Percentiles rank a stretch among this genome's conserved stretches.
Conservation (phyloP, 53 echinoderm and acorn worm species). For the Zoroaster sp. region DNA sequence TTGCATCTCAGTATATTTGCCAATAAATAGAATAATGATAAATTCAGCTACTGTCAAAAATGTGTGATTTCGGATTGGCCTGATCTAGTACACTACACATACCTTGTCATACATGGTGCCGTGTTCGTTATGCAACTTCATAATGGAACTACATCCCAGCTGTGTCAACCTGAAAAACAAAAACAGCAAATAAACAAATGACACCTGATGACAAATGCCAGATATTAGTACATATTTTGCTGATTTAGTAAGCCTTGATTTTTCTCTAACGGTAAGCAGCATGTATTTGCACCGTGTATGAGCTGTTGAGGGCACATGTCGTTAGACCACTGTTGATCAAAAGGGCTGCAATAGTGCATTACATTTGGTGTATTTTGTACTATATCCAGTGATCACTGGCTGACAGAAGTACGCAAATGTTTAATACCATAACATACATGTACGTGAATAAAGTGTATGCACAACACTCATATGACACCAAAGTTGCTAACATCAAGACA, state of each 20-base stretch:
- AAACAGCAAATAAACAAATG: background rate
- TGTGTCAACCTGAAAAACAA: slow-evolving; percentile 5
- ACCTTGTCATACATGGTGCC: slow-evolving; percentile 66
- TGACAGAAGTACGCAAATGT: too few species aligned
- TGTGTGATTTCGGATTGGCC: background rate
- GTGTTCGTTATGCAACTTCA: slow-evolving; percentile 57
- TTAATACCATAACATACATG: too few species aligned
- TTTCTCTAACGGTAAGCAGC: background rate
- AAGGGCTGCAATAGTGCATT: background rate
- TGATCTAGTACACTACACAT: background rate
- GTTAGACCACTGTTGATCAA: too few species aligned
- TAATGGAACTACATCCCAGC: slow-evolving; percentile 9
- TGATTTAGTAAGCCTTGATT: background rate
- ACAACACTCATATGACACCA: too few species aligned
- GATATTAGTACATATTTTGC: too few species aligned
- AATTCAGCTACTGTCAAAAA: too few species aligned
- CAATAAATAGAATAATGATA: too few species aligned
- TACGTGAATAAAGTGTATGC: too few species aligned
- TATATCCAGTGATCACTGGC: too few species aligned
- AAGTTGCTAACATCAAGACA: too few species aligned
- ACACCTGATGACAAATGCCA: background rate
- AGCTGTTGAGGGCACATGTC: background rate
- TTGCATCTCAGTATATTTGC: too few species aligned
- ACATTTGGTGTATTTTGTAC: too few species aligned
- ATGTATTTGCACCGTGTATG: background rate